Evolutionary conservation across 2,888 invertebrate species (phyloP).

Genomic region (Volucella bombylans): DNA sequence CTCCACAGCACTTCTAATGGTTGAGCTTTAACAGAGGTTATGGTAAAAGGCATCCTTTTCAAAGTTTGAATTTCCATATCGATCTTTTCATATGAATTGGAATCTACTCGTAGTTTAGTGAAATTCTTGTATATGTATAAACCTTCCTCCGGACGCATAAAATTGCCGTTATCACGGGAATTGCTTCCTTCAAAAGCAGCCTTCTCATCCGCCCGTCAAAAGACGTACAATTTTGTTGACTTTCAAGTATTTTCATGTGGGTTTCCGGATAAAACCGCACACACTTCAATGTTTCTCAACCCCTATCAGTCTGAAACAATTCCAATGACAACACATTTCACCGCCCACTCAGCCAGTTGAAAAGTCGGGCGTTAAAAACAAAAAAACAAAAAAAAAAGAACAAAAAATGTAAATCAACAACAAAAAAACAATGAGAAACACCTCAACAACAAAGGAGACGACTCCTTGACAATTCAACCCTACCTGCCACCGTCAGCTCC

Average conservation of each 20-base stretch:
- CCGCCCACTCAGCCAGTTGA: constrained; percentile 30
- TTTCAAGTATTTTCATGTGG: constrained; percentile 59
- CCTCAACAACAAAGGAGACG: constrained; percentile 67
- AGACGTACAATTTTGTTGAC: constrained; percentile 59
- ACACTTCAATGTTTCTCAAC: constrained; percentile 12
- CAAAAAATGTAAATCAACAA: constrained; percentile 1
- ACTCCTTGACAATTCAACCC: constrained; percentile 71
- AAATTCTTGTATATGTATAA: constrained; percentile 56
- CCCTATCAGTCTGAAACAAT: constrained; percentile 39
- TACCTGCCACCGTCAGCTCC: constrained; percentile 11
- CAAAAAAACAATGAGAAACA: constrained; percentile 62
- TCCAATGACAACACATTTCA: constrained; percentile 34
- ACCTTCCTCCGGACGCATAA: constrained; percentile 65
- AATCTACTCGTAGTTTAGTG: constrained; percentile 40
- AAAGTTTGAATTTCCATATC: background rate
- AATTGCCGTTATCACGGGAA: constrained; percentile 70
- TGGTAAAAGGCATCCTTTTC: background rate
- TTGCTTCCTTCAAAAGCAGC: constrained; percentile 57
- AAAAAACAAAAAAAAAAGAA: constrained; percentile 49
- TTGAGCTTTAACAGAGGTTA: no score
- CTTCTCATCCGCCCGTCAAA: constrained; percentile 40
- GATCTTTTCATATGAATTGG: constrained; percentile 16
- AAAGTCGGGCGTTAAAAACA: background rate
- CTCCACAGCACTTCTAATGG: no score
- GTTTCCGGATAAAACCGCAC: constrained; percentile 64